These are phyloP conservation scores for Hemiscyllium ocellatum DNA, from an alignment of 2,113 vertebrate species.

Conservation along the genomic window DNA sequence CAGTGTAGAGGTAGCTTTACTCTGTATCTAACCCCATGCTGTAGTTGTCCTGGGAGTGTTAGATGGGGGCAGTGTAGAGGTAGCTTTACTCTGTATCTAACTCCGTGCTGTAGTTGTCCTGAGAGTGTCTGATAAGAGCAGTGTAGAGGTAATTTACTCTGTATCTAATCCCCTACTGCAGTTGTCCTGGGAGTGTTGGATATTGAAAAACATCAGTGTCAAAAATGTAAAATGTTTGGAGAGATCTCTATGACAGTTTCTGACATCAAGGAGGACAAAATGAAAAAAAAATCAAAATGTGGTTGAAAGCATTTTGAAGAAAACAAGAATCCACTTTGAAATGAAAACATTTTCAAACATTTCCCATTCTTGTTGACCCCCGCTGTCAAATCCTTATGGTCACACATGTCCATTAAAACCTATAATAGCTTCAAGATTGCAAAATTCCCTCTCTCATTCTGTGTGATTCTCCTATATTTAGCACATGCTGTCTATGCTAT, in stretches of 20 bases:
- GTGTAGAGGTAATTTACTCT: too few species aligned
- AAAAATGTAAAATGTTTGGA: not conserved
- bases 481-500: too few species aligned
- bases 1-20: too few species aligned
- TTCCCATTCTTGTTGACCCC: not conserved
- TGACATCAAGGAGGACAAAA: not conserved
- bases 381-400: not conserved
- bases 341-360: not conserved
- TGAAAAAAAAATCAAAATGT: not conserved
- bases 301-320: not conserved
- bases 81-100: too few species aligned
- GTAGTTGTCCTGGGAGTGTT: too few species aligned
- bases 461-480: not conserved
- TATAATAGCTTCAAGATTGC: slow-evolving; percentile 22
- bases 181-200: too few species aligned
- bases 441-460: not conserved
- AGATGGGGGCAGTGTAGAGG: too few species aligned
- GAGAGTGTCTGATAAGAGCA: too few species aligned
- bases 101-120: too few species aligned
- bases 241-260: not conserved
- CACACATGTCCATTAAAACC: not conserved
- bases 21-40: too few species aligned
- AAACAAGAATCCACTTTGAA: not conserved
- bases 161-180: too few species aligned
- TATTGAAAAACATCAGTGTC: too few species aligned